A percentile compares a stretch with the other conserved stretches of the same genome.
These are phyloP conservation scores for Parnassius apollo DNA, from an alignment of 2,888 invertebrate species.

Conservation along the genomic window DNA sequence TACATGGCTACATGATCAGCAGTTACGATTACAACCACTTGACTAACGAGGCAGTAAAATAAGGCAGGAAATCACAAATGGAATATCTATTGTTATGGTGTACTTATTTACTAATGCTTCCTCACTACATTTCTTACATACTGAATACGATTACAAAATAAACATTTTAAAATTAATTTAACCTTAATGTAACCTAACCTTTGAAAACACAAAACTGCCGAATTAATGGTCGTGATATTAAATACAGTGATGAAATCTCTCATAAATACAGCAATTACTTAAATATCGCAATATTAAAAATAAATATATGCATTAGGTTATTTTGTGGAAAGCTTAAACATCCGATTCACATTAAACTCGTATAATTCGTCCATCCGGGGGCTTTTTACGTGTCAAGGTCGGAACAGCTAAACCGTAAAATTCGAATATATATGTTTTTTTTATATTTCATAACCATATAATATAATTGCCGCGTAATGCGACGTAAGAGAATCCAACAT, in stretches of 20 bases:
- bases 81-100: too few relatives aligned
- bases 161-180: too few relatives aligned
- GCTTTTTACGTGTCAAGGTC: slow-evolving; percentile 26
- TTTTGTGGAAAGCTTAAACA: slow-evolving; percentile 7
- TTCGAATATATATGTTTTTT: background rate
- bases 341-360: slow-evolving; percentile 21
- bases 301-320: slow-evolving; percentile 15
- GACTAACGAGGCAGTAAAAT: too few relatives aligned
- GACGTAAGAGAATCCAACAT: too few relatives aligned
- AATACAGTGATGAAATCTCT: slow-evolving; percentile 15
- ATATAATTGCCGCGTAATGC: too few relatives aligned
- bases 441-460: background rate
- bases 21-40: too few relatives aligned
- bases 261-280: slow-evolving; percentile 7
- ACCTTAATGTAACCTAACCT: too few relatives aligned
- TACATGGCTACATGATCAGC: too few relatives aligned
- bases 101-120: too few relatives aligned
- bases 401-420: slow-evolving; percentile 10
- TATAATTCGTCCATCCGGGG: slow-evolving; percentile 21
- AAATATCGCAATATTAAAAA: slow-evolving; percentile 1
- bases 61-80: too few relatives aligned
- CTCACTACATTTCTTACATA: too few relatives aligned
- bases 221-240: background rate
- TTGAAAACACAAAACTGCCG: background rate
- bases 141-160: too few relatives aligned